Conservation (phyloP, 2,797 vertebrate genomes). For the Valencia hispanica region DNA sequence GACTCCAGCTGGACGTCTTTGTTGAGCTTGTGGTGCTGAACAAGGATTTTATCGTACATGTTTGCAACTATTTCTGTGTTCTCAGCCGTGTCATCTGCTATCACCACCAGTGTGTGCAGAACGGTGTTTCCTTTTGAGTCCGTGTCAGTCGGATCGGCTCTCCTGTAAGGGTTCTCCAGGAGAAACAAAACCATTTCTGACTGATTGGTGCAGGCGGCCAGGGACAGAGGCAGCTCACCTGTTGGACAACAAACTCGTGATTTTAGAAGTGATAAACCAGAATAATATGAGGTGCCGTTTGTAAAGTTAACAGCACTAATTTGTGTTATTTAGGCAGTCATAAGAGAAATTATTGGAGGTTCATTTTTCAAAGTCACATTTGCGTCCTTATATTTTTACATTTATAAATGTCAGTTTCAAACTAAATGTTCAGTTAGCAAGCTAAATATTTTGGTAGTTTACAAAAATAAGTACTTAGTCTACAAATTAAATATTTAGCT, state of each 20-base stretch:
- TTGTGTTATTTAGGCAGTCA: too few species aligned
- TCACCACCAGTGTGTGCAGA: conserved; percentile 87
- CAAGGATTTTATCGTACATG: conserved; percentile 89
- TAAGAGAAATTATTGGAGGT: too few species aligned
- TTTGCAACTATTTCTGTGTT: conserved; percentile 88
- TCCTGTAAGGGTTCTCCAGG: conserved; percentile 84
- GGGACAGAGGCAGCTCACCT: conserved; percentile 92
- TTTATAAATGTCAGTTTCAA: too few species aligned
- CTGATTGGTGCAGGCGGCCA: conserved; percentile 95
- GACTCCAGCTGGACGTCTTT: conserved; percentile 80
- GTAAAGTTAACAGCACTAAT: too few species aligned
- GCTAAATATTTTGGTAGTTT: too few species aligned
- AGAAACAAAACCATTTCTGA: conserved; percentile 87
- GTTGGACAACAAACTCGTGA: conserved; percentile 13
- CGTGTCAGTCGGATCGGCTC: conserved; percentile 74
- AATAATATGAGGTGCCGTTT: too few species aligned
- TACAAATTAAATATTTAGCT: too few species aligned
- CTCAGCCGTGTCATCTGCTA: conserved; percentile 86
- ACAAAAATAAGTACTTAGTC: too few species aligned
- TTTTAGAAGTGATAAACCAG: too few species aligned
- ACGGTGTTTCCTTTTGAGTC: conserved; percentile 91
- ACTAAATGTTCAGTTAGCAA: too few species aligned
- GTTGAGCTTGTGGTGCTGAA: conserved; percentile 73
- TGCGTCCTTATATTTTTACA: too few species aligned
- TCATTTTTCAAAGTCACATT: too few species aligned